These are phyloP conservation scores for Teleopsis dalmanni DNA, from an alignment of 1,140 invertebrate species.

Conservation along the genomic window DNA sequence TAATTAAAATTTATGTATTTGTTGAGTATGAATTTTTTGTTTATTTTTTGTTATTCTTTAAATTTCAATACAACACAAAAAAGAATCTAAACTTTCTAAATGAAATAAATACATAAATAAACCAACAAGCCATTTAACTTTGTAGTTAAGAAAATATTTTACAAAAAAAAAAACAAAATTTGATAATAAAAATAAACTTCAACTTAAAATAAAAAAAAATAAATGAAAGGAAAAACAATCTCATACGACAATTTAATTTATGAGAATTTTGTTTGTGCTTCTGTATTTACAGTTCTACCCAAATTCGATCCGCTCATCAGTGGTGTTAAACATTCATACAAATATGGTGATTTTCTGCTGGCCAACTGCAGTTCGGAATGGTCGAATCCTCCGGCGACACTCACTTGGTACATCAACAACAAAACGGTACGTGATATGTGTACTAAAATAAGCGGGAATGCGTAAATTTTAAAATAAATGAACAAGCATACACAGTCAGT, in stretches of 20 bases:
- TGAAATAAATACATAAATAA: no score
- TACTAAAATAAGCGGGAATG: background rate
- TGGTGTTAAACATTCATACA: conserved; percentile 39
- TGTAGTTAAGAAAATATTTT: no score
- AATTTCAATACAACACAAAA: no score
- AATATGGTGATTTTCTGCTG: conserved; percentile 43
- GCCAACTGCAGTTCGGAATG: conserved; percentile 47
- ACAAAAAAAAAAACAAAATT: no score
- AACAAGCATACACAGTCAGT: no score
- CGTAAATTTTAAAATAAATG: no score
- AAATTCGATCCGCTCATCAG: conserved; percentile 43
- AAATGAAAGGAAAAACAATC: background rate
- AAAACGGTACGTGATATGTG: conserved; percentile 30
- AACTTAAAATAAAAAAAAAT: background rate
- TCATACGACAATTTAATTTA: background rate
- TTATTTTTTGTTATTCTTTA: no score
- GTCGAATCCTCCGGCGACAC: conserved; percentile 46
- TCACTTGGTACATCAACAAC: conserved; percentile 50
- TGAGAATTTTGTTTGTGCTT: background rate
- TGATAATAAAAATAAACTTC: no score
- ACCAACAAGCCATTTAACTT: no score
- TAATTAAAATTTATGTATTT: no score
- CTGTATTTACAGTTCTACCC: conserved; percentile 41
- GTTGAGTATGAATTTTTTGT: no score
- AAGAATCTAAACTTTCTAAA: no score